A percentile compares a stretch with the other conserved stretches of the same genome.
Evolutionary conservation across 2,113 vertebrate genomes (phyloP).

Genomic region (Buteo buteo): DNA sequence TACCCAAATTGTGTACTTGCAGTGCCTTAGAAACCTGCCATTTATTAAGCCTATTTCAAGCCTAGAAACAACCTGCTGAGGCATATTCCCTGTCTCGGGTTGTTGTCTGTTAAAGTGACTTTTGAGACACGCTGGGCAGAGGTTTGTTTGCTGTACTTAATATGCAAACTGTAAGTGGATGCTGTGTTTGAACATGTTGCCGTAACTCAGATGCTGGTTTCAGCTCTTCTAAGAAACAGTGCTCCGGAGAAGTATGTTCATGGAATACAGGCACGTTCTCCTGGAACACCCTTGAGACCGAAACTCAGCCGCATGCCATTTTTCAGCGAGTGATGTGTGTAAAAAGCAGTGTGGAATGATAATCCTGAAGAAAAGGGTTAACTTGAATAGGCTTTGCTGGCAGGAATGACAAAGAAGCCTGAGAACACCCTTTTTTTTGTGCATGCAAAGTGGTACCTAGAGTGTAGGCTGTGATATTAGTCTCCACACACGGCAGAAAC

Average conservation of each 20-base stretch:
- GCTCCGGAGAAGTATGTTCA: neutral
- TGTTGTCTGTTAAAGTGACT: neutral
- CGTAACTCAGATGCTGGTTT: conserved; percentile 4
- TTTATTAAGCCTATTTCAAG: conserved; percentile 3
- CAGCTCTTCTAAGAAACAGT: neutral
- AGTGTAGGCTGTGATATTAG: neutral
- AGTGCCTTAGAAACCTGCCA: neutral
- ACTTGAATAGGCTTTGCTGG: neutral
- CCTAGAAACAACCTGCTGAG: neutral
- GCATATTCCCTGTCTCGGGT: neutral
- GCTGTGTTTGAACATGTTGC: conserved; percentile 49
- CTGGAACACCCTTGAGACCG: conserved; percentile 43
- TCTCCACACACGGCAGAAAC: neutral
- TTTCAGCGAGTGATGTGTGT: neutral
- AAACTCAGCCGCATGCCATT: conserved; percentile 32
- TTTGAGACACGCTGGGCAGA: neutral
- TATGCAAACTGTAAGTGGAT: conserved; percentile 28
- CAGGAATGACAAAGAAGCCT: neutral
- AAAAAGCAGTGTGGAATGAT: neutral
- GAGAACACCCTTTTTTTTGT: neutral
- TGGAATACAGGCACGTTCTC: conserved; percentile 12
- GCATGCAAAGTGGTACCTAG: neutral
- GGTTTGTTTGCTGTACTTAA: conserved; percentile 2
- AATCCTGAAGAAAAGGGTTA: neutral
- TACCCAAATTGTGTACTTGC: neutral